Conservation (phyloP, 2,113 vertebrate genomes). For the Brienomyrus longianalis region DNA sequence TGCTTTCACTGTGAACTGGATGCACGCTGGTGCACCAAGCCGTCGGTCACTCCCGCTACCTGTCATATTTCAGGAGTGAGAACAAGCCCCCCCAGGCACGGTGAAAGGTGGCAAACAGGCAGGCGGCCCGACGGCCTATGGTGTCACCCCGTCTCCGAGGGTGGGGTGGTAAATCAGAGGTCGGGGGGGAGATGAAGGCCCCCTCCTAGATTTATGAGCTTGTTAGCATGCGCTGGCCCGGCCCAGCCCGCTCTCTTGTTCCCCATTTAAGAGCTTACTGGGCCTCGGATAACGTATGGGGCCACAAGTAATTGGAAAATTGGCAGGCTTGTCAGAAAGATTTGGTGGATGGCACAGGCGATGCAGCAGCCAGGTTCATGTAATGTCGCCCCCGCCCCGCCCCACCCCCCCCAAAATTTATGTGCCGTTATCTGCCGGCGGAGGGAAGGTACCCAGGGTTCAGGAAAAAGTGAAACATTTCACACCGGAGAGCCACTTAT, state of each 20-base stretch:
- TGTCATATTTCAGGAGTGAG: conserved; percentile 24
- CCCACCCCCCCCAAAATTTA: conserved; percentile 69
- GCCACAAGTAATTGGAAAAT: conserved; percentile 92
- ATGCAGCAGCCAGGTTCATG: conserved; percentile 63
- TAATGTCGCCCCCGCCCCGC: conserved; percentile 58
- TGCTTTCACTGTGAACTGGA: conserved; percentile 13
- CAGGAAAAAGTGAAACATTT: conserved; percentile 61
- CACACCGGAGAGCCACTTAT: conserved; percentile 61
- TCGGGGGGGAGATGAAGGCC: conserved; percentile 20
- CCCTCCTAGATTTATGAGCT: conserved; percentile 63
- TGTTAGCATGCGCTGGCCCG: conserved; percentile 61
- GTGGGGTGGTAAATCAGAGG: conserved; percentile 54
- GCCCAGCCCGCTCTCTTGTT: conserved; percentile 62
- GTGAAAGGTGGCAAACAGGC: not conserved
- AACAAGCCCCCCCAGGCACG: conserved; percentile 16
- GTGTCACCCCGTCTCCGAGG: conserved; percentile 40
- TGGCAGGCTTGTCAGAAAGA: conserved; percentile 87
- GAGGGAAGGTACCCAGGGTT: conserved; percentile 65
- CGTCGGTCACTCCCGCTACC: not conserved
- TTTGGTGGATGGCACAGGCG: conserved; percentile 75
- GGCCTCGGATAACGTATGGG: conserved; percentile 82
- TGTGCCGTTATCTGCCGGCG: conserved; percentile 63
- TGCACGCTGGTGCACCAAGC: not conserved
- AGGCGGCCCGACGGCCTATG: conserved; percentile 37
- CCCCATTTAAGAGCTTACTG: conserved; percentile 81